Percentiles rank a stretch among this genome's conserved stretches.
These are phyloP conservation scores for Drosophila sordidula DNA, from an alignment of 2,888 invertebrate genomes.

Conservation along the genomic window DNA sequence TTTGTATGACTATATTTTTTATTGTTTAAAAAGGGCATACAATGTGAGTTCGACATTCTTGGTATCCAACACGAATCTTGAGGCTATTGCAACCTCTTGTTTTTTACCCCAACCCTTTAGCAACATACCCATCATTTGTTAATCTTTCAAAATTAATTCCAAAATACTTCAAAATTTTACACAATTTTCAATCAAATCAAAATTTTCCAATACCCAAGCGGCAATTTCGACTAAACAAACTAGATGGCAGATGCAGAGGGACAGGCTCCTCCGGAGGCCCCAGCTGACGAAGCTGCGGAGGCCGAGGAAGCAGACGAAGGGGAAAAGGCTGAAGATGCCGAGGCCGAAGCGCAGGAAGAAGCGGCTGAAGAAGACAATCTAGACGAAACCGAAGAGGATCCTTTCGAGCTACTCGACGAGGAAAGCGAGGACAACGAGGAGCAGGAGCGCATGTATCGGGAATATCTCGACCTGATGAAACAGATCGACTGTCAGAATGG, in stretches of 20 bases:
- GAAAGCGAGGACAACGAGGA: conserved; percentile 28
- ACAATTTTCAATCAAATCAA: neutral
- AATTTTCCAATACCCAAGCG: conserved; percentile 8
- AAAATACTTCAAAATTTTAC: neutral
- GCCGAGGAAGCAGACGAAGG: conserved; percentile 19
- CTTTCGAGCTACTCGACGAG: conserved; percentile 42
- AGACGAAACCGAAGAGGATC: conserved; percentile 44
- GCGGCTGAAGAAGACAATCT: conserved; percentile 20
- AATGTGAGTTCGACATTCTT: too few relatives aligned
- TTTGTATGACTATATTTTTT: too few relatives aligned
- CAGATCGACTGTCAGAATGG: conserved; percentile 49
- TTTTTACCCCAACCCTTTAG: too few relatives aligned
- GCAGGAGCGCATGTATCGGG: conserved; percentile 33
- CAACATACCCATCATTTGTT: conserved; percentile 4
- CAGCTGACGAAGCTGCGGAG: neutral
- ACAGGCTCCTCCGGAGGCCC: neutral
- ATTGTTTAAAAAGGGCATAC: too few relatives aligned
- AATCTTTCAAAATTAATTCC: neutral
- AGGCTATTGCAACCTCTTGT: too few relatives aligned
- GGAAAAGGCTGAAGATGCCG: conserved; percentile 5
- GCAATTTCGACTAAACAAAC: neutral
- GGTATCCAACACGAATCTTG: too few relatives aligned
- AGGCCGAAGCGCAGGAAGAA: conserved; percentile 11
- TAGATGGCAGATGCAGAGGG: conserved; percentile 22
- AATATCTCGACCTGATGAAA: conserved; percentile 36